Evolutionary conservation across 2,888 invertebrate genomes (phyloP), one percentile per base, ranked within the genome.

Genomic region (Colostygia pectinataria): DNA sequence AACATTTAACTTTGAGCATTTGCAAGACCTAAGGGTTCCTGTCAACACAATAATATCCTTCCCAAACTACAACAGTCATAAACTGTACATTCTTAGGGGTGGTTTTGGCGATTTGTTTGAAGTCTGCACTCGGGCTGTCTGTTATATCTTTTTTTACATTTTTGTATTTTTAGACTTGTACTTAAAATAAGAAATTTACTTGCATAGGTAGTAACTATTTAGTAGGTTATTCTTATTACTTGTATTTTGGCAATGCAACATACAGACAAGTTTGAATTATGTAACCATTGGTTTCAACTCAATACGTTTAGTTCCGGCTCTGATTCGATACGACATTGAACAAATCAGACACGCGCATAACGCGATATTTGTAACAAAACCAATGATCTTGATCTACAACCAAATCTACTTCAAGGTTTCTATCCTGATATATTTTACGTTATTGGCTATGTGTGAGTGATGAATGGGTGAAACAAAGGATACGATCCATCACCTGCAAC

Each of bases 261-360:
- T 36, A 59, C 48, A 46, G 29, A 53, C 51, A 37, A 38, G 51
- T 51, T 50, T 49, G 45, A 54, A 56, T 49, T 39, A 47, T 65
- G 56, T 59, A 65, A 64, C 60, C 61, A 72, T 66, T 61, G 65
- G 68, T 67, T 55, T 50, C 64, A 66, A 61, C 63, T 65, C 61
- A 54, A 57, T 51, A 45, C 58, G 64, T 71, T 77, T 73, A 68
- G 77, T 76, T 77, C 68, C 72, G 76, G 68, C 61, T 68, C 57
- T 60, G 56, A 63, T 68, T 68, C 66, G 71, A 69, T 68, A 65
- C 66, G 71, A 68, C 74, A 77, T 74, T 76, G 74, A 74, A 66
- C 62, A 65, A 63, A 79, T 80, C 72, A 71, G 73, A 65, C 61
- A 75, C 67, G 74, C 66, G 53, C 65, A 58, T n/a, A 48, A 58